phyloP scores from a whole-genome alignment of 1,140 invertebrate genomes.

The Eulimnadia texana region DNA sequence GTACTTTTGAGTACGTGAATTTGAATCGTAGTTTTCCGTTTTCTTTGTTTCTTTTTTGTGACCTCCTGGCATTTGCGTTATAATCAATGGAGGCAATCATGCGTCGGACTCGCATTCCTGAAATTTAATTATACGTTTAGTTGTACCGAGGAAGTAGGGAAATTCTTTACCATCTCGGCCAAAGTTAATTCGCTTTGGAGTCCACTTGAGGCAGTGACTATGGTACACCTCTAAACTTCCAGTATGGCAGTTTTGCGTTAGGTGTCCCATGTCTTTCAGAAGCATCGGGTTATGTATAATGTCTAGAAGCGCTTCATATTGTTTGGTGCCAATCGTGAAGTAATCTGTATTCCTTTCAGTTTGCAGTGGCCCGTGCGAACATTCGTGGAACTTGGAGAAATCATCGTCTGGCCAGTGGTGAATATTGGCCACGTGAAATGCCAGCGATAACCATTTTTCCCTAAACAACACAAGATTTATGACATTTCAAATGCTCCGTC shows the following conservation, averaged over 20 bases:
- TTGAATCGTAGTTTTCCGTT: neutral
- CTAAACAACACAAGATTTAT: neutral
- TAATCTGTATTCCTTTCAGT: neutral
- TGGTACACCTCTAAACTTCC: neutral
- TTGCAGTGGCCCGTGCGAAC: neutral
- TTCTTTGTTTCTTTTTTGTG: neutral
- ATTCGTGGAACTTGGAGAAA: neutral
- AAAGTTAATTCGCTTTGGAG: neutral
- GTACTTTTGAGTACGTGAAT: neutral
- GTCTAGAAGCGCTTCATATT: neutral
- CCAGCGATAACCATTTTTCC: neutral
- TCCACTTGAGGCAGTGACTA: neutral
- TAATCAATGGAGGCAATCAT: neutral
- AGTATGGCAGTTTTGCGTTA: neutral
- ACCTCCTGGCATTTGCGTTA: neutral
- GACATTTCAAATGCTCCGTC: neutral
- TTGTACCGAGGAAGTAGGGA: neutral
- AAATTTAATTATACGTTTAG: neutral
- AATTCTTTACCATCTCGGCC: neutral
- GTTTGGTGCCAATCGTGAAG: neutral
- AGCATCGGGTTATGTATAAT: neutral
- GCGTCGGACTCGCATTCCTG: neutral
- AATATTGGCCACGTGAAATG: neutral
- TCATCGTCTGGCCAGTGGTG: neutral
- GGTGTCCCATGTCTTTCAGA: neutral